These are phyloP conservation scores for Ctenicera cuprea DNA, from an alignment of 2,888 invertebrate species.

Conservation along the genomic window DNA sequence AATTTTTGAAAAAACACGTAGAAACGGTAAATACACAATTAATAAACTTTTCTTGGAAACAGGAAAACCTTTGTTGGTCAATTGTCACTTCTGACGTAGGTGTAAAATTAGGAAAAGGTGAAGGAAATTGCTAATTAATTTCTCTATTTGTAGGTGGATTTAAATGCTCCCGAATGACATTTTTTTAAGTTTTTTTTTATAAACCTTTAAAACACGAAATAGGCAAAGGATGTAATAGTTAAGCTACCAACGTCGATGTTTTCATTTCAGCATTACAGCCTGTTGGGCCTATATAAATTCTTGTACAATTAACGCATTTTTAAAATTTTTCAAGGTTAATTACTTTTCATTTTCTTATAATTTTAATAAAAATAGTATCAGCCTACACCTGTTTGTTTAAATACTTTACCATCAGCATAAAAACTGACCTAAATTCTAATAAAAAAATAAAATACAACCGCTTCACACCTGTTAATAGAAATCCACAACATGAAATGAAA, in stretches of 20 bases:
- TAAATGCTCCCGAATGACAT: background rate
- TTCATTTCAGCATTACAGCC: no score
- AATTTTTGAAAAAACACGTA: slow-evolving; percentile 6
- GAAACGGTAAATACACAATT: background rate
- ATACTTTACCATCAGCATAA: background rate
- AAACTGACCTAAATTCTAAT: background rate
- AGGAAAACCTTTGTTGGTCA: background rate
- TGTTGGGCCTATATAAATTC: no score
- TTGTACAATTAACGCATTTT: no score
- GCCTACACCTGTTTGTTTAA: no score
- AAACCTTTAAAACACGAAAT: no score
- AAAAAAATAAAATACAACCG: background rate
- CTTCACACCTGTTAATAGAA: slow-evolving; percentile 8
- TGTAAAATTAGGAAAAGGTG: background rate
- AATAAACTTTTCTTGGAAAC: slow-evolving; percentile 6
- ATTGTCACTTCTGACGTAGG: background rate
- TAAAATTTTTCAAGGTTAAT: no score
- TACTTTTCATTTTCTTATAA: no score
- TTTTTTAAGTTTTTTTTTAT: no score
- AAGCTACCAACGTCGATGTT: no score
- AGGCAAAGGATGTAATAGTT: no score
- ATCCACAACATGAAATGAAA: background rate
- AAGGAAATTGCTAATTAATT: background rate
- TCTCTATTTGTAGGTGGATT: background rate
- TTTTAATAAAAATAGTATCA: no score